phyloP scores from a whole-genome alignment of 2,888 invertebrate genomes.

The Melinaea menophilus region DNA sequence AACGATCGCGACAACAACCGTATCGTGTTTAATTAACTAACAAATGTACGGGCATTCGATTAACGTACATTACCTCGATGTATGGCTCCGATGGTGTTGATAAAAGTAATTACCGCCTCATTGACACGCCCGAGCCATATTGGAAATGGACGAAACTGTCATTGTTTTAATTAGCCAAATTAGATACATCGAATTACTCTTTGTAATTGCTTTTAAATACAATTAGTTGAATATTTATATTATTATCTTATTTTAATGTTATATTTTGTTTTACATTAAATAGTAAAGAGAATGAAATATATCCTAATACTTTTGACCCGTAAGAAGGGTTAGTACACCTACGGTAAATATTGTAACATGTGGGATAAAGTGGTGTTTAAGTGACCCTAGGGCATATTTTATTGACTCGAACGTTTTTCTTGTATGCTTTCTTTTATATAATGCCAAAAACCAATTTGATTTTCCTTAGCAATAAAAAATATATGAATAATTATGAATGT shows the following conservation, averaged over 20 bases:
- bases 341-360: slow-evolving; percentile 37
- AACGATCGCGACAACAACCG: slow-evolving; percentile 59
- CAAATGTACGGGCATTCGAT: slow-evolving; percentile 64
- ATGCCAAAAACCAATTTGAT: neutral
- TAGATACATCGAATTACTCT: neutral
- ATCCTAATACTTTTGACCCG: slow-evolving; percentile 30
- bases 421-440: slow-evolving; percentile 23
- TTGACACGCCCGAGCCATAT: slow-evolving; percentile 4
- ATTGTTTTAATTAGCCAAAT: neutral
- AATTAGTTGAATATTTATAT: no score
- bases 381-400: slow-evolving; percentile 34
- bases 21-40: slow-evolving; percentile 76
- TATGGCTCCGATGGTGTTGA: slow-evolving; percentile 14
- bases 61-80: slow-evolving; percentile 56
- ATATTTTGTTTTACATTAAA: neutral
- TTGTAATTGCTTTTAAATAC: no score
- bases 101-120: slow-evolving; percentile 8
- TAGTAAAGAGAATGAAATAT: slow-evolving; percentile 26
- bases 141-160: neutral
- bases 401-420: slow-evolving; percentile 28
- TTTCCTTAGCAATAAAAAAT: no score
- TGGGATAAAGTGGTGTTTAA: slow-evolving; percentile 33
- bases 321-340: slow-evolving; percentile 29
- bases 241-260: neutral
- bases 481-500: no score